Conservation (phyloP, 2,113 vertebrate genomes). For the Naja naja region DNA sequence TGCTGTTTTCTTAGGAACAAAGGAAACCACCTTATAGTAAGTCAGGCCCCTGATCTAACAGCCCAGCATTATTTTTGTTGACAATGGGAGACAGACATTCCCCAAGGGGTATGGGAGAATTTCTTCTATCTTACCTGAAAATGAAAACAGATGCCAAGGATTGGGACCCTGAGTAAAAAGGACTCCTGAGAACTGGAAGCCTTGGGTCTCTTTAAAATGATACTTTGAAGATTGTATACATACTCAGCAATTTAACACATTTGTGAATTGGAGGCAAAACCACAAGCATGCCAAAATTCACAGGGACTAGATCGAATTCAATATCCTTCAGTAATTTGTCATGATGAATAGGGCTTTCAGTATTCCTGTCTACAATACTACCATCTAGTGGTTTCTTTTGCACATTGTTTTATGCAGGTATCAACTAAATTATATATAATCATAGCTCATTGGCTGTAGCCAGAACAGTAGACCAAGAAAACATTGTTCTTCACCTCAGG, state of each 20-base stretch:
- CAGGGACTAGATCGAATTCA: not conserved
- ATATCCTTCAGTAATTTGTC: accelerated
- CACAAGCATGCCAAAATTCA: conserved; percentile 14
- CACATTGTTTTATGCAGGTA: not conserved
- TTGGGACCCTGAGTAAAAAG: not conserved
- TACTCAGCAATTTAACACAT: not conserved
- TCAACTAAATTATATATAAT: not conserved
- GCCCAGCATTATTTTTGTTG: not conserved
- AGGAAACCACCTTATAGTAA: not conserved
- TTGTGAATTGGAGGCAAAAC: conserved; percentile 6
- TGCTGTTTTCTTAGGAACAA: not conserved
- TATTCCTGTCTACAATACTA: not conserved
- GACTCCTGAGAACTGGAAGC: not conserved
- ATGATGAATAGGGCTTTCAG: not conserved
- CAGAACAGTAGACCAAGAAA: not conserved
- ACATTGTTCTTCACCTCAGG: not conserved
- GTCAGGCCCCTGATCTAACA: not conserved
- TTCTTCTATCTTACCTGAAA: not conserved
- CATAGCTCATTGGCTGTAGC: not conserved
- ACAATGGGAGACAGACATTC: not conserved
- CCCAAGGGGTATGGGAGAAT: not conserved
- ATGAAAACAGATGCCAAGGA: not conserved
- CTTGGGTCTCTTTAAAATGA: not conserved
- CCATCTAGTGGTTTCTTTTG: conserved; percentile 23
- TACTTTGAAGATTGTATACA: not conserved